Percentiles rank a stretch among this genome's conserved stretches.
Conservation (phyloP, 2,113 vertebrate genomes). For the Nerophis lumbriciformis region DNA sequence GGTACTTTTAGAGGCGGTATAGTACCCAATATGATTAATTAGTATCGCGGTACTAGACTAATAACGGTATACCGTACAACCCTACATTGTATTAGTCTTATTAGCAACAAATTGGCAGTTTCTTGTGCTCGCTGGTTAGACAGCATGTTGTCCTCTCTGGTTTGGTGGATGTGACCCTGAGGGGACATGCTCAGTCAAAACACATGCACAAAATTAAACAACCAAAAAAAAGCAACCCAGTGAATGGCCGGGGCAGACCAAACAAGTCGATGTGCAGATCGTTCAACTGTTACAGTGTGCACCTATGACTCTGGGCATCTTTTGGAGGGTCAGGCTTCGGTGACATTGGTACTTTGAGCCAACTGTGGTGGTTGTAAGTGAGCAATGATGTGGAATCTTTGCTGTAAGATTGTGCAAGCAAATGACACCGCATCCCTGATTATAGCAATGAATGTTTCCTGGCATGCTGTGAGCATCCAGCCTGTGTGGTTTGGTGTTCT, state of each 20-base stretch:
- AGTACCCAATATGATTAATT: too few relatives aligned
- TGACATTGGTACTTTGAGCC: constrained; percentile 13
- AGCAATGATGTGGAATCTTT: neutral
- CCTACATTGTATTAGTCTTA: neutral
- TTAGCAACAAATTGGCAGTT: neutral
- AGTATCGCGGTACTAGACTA: too few relatives aligned
- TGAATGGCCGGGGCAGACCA: constrained; percentile 24
- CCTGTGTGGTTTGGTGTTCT: constrained; percentile 19
- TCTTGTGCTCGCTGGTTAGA: neutral
- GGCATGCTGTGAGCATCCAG: constrained; percentile 20
- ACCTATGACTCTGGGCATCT: constrained; percentile 20
- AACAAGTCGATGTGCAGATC: constrained; percentile 36
- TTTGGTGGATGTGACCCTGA: constrained; percentile 24
- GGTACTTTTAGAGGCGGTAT: too few relatives aligned
- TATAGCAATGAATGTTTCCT: constrained; percentile 34
- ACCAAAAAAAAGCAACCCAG: neutral
- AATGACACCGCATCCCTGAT: constrained; percentile 23
- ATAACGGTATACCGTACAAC: too few relatives aligned
- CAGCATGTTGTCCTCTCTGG: constrained; percentile 6
- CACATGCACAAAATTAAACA: constrained; percentile 8
- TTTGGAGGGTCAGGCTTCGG: constrained; percentile 20
- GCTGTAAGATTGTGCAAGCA: neutral
- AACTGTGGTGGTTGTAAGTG: neutral
- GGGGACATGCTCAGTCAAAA: constrained; percentile 32
- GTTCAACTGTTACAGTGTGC: constrained; percentile 14